phyloP scores from a whole-genome alignment of 2,888 invertebrate genomes.

The Callosobruchus maculatus region DNA sequence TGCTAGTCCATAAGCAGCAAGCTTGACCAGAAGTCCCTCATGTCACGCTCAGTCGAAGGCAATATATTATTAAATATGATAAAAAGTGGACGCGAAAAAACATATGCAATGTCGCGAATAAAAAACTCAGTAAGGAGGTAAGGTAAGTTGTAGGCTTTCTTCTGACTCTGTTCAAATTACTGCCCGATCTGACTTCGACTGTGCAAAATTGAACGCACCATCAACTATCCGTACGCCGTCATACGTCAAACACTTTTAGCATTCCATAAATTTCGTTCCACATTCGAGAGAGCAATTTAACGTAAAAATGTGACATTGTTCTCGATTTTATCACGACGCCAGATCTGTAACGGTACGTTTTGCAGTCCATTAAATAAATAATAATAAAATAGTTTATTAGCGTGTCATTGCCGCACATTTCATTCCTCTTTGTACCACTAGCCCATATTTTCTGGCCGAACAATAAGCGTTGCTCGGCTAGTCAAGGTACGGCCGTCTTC shows the following conservation, averaged over 20 bases:
- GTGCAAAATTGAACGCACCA: neutral
- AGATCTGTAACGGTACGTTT: neutral
- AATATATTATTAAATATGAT: too few relatives aligned
- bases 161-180: too few relatives aligned
- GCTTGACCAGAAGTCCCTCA: too few relatives aligned
- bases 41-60: too few relatives aligned
- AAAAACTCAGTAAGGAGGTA: too few relatives aligned
- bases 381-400: neutral
- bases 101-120: too few relatives aligned
- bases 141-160: too few relatives aligned
- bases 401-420: neutral
- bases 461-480: neutral
- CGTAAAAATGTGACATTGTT: neutral
- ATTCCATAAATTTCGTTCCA: neutral
- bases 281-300: neutral
- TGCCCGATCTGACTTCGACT: too few relatives aligned
- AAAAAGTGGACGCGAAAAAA: too few relatives aligned
- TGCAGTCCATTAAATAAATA: neutral
- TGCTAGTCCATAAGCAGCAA: too few relatives aligned
- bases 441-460: neutral
- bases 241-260: neutral
- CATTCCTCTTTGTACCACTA: neutral
- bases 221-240: neutral
- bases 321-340: neutral
- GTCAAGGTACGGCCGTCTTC: neutral